Evolutionary conservation across 2,113 vertebrate species (phyloP).

Genomic region (Mungos mungo): DNA sequence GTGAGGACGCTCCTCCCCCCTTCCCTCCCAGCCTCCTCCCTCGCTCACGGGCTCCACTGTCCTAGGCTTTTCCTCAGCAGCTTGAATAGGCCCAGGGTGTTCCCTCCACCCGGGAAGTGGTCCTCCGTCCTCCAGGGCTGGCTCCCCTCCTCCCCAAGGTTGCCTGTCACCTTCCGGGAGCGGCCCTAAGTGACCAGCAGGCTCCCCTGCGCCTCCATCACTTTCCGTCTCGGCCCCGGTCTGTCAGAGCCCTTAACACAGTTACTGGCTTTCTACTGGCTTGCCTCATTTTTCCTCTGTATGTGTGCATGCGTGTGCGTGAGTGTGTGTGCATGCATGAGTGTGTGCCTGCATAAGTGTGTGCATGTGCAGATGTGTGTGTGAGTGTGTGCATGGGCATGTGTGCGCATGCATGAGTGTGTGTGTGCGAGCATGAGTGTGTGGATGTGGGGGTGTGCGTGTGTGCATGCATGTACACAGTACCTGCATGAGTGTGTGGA

Average conservation of each 20-base stretch:
- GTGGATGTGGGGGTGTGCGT: background rate
- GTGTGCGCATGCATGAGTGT: accelerated
- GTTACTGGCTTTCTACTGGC: background rate
- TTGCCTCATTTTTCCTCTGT: background rate
- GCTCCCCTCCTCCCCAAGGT: background rate
- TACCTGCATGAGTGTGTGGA: too few species aligned
- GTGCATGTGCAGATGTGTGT: accelerated
- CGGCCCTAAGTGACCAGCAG: background rate
- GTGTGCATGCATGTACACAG: background rate
- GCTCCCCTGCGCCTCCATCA: background rate
- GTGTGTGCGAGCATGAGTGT: accelerated
- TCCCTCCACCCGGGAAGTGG: background rate
- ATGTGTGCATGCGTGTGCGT: accelerated
- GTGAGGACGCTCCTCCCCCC: background rate
- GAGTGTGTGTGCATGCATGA: accelerated
- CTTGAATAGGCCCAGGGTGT: accelerated
- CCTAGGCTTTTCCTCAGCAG: background rate
- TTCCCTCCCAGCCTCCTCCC: background rate
- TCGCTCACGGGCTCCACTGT: accelerated
- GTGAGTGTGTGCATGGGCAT: accelerated
- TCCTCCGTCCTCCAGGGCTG: background rate
- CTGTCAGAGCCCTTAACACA: too few species aligned
- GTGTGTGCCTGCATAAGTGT: background rate
- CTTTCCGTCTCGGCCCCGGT: background rate
- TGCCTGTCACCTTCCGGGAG: background rate